phyloP scores from a whole-genome alignment of 1,140 invertebrate species.

The Tetramorium parvispinum region DNA sequence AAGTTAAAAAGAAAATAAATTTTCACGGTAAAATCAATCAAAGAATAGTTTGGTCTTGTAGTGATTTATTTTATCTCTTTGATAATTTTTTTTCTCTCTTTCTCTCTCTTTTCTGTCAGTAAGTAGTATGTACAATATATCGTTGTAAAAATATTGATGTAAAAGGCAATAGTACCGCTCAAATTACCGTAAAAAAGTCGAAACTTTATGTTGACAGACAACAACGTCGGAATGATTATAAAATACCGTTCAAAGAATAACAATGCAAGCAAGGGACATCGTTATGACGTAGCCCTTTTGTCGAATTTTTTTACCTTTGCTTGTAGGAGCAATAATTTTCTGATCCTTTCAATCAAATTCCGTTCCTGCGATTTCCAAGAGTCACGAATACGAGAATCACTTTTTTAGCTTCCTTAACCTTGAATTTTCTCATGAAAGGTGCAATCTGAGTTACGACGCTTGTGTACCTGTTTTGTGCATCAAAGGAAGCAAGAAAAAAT shows the following conservation, averaged over 20 bases:
- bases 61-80: slow-evolving; percentile 30
- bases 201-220: slow-evolving; percentile 29
- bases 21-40: slow-evolving; percentile 10
- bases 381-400: neutral
- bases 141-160: slow-evolving; percentile 77
- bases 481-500: neutral
- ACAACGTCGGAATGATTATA: slow-evolving; percentile 37
- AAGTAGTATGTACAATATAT: slow-evolving; percentile 14
- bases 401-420: slow-evolving; percentile 54
- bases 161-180: slow-evolving; percentile 77
- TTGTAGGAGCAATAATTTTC: slow-evolving; percentile 70
- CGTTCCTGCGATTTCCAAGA: neutral
- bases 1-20: neutral
- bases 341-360: slow-evolving; percentile 75
- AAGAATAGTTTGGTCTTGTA: neutral
- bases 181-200: slow-evolving; percentile 79
- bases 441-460: slow-evolving; percentile 70
- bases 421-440: slow-evolving; percentile 45
- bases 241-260: slow-evolving; percentile 61
- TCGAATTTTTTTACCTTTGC: slow-evolving; percentile 58
- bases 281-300: slow-evolving; percentile 74
- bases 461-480: neutral
- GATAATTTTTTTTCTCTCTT: slow-evolving; percentile 8
- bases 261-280: slow-evolving; percentile 70
- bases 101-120: neutral